phyloP scores from a whole-genome alignment of 1,140 invertebrate species.

The Drosophila paulistorum region DNA sequence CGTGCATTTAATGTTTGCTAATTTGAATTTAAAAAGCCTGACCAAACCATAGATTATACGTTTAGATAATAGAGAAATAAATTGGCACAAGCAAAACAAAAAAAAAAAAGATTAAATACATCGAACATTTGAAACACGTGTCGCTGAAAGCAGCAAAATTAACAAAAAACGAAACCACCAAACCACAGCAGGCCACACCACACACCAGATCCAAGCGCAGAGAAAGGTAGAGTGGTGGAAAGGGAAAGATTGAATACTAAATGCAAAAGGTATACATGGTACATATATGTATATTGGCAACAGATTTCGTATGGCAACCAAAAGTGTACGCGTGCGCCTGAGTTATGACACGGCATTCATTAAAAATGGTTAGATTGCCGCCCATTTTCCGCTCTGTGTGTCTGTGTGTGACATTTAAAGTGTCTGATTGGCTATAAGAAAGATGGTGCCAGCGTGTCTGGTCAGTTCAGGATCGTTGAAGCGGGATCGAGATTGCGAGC shows the following conservation, averaged over 20 bases:
- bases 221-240: slow-evolving; percentile 26
- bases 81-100: slow-evolving; percentile 63
- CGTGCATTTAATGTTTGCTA: slow-evolving; percentile 75
- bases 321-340: slow-evolving; percentile 66
- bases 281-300: slow-evolving; percentile 13
- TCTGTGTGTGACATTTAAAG: slow-evolving; percentile 43
- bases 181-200: slow-evolving; percentile 15
- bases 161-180: slow-evolving; percentile 38
- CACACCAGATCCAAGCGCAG: slow-evolving; percentile 20
- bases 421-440: slow-evolving; percentile 1
- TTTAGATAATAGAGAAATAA: slow-evolving; percentile 77
- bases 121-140: slow-evolving; percentile 77
- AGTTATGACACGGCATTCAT: slow-evolving; percentile 64
- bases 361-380: slow-evolving; percentile 33
- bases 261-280: slow-evolving; percentile 49
- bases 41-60: slow-evolving; percentile 72
- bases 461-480: slow-evolving; percentile 51
- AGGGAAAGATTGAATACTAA: slow-evolving; percentile 69
- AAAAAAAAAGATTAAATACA: slow-evolving; percentile 55
- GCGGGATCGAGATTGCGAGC: slow-evolving; percentile 47
- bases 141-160: slow-evolving; percentile 56
- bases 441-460: slow-evolving; percentile 72
- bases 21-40: slow-evolving; percentile 79
- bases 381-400: slow-evolving; percentile 8
- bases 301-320: slow-evolving; percentile 50